Base-by-base conservation (phyloP, 2,113 vertebrate species). In the Ariopsis seemanni region DNA sequence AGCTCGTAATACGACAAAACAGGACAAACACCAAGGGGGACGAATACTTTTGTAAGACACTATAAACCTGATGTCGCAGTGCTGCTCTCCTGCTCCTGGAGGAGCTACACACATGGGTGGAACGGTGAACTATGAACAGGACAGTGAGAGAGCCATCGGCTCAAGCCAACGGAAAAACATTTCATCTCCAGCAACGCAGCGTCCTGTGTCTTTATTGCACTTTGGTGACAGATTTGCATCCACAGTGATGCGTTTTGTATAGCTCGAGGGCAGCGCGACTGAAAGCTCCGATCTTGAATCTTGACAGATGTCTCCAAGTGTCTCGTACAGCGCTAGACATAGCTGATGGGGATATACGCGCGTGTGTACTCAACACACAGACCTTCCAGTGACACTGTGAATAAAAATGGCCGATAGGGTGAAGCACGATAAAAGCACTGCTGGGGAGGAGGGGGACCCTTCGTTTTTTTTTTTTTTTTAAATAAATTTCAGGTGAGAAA, bases 211-310 rank as follows among this genome's bases (percentile, higher is more conserved):
- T 62, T 62, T 42, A 58, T 65, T 82, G 69, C 78, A 55, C 58
- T 53, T 11, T 79, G 85, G 62, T 82, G 88, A 78, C 80, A 69
- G 88, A 86, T 86, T 60, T 78, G 88, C 71, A 50, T 86, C 69
- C 62, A 72, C 27, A 42, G 58, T 79, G 53, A 86, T 89, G 69
- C 80, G 86, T 89, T 69, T 86, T 86, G 83, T 82, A 86, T 89
- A 52, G 55, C 25, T 69, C 27, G 27, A 75, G 62, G 83, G 18
- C 12, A 42, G 9, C 7, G 1, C 22, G 22, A 83, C 69, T 17
- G 34, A 78, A 78, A 65, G 57, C 58, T 22, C 74, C 42, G 42
- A 42, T 71, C 67, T 86, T 53, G 60, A 42, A 3, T 82, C 15
- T 60, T 72, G 78, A 87, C 17, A 4, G 53, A 87, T 82, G 78